Percentiles rank a stretch among this genome's conserved stretches.
phyloP scores from a whole-genome alignment of 2,888 invertebrate species.

The Dicyrtoma fusca region DNA sequence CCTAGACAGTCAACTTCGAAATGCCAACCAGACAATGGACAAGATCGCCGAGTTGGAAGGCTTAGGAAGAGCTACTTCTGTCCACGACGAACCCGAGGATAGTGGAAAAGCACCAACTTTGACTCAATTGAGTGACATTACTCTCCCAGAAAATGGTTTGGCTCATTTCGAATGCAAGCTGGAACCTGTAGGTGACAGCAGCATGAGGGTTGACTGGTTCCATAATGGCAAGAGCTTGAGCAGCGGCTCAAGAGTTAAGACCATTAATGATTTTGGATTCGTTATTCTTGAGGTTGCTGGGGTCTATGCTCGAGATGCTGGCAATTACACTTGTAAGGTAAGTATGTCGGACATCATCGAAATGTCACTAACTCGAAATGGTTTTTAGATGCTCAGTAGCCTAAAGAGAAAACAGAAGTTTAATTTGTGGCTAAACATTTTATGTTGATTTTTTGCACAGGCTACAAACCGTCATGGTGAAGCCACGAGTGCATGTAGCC shows the following conservation, averaged over 20 bases:
- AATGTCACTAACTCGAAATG: too few relatives aligned
- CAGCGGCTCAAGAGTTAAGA: slow-evolving; percentile 75
- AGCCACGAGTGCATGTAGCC: slow-evolving; percentile 82
- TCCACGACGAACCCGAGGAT: slow-evolving; percentile 72
- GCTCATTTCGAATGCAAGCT: slow-evolving; percentile 92
- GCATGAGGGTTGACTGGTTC: slow-evolving; percentile 96
- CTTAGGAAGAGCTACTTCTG: slow-evolving; percentile 69
- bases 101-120: slow-evolving; percentile 86
- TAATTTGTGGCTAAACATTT: too few relatives aligned
- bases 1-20: slow-evolving; percentile 85
- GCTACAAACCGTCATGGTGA: slow-evolving; percentile 90
- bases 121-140: slow-evolving; percentile 81
- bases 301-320: slow-evolving; percentile 90
- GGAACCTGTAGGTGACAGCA: slow-evolving; percentile 86
- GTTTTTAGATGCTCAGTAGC: too few relatives aligned
- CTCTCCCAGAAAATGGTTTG: slow-evolving; percentile 80
- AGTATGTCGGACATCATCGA: too few relatives aligned
- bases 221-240: slow-evolving; percentile 69
- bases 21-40: slow-evolving; percentile 88
- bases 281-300: slow-evolving; percentile 95
- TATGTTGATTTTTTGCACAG: too few relatives aligned
- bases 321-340: slow-evolving; percentile 83
- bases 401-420: too few relatives aligned
- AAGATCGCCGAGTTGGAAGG: slow-evolving; percentile 91
- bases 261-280: slow-evolving; percentile 96